Evolutionary conservation across 2,113 vertebrate genomes (phyloP).

Genomic region (Pelodiscus sinensis): DNA sequence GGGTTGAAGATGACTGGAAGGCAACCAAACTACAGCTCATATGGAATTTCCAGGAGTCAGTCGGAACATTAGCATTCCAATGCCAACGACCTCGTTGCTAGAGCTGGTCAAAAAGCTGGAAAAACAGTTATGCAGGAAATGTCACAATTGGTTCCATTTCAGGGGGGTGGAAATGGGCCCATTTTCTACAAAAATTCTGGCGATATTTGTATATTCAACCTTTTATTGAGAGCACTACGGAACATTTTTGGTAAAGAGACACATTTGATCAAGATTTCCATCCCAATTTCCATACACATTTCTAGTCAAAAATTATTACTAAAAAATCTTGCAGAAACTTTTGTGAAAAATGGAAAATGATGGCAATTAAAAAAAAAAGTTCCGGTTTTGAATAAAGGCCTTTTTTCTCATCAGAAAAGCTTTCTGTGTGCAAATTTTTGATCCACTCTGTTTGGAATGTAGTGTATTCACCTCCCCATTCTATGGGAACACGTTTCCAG

Average conservation of each 20-base stretch:
- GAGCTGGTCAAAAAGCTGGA: background rate
- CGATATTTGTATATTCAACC: background rate
- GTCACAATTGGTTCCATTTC: background rate
- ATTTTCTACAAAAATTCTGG: background rate
- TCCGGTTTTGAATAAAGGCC: constrained; percentile 53
- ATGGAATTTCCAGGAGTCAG: background rate
- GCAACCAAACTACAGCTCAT: background rate
- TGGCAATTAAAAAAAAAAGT: constrained; percentile 30
- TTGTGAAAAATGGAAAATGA: constrained; percentile 50
- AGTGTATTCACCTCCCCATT: background rate
- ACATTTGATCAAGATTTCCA: background rate
- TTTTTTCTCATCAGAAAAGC: constrained; percentile 56
- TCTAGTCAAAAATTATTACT: constrained; percentile 57
- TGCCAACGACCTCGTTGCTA: background rate
- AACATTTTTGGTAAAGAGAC: background rate
- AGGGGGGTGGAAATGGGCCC: background rate
- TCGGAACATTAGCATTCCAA: background rate
- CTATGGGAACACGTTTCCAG: background rate
- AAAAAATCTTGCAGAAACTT: constrained; percentile 66
- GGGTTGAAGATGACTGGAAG: background rate
- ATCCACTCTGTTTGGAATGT: constrained; percentile 17
- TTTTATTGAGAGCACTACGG: background rate
- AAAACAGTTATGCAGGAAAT: background rate
- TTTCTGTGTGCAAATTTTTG: constrained; percentile 63
- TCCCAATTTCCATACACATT: background rate